A percentile compares a stretch with the other conserved stretches of the same genome.
Evolutionary conservation across 2,113 vertebrate species (phyloP).

Genomic region (Peucedramus taeniatus): DNA sequence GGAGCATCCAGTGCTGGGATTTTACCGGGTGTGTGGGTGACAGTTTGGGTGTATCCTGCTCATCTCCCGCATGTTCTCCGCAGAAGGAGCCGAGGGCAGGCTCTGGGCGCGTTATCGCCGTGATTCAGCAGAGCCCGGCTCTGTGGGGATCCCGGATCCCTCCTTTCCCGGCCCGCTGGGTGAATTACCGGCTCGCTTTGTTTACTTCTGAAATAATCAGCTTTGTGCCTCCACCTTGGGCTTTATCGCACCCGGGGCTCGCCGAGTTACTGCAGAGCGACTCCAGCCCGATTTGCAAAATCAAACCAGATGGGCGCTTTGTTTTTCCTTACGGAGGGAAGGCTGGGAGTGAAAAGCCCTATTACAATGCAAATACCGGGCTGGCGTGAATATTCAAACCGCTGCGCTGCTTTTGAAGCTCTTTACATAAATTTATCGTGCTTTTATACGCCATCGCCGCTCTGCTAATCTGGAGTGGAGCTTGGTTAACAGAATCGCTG

Average conservation of each 20-base stretch:
- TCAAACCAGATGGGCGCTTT: conserved; percentile 36
- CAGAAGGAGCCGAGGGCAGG: fast-evolving
- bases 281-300: background rate
- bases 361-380: conserved; percentile 55
- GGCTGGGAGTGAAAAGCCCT: conserved; percentile 18
- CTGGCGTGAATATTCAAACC: conserved; percentile 49
- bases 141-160: background rate
- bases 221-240: background rate
- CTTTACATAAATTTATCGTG: background rate
- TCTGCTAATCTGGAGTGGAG: background rate
- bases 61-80: fast-evolving
- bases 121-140: background rate
- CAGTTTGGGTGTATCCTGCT: background rate
- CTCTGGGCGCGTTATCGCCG: background rate
- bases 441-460: background rate
- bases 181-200: background rate
- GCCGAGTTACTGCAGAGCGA: background rate
- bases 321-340: conserved; percentile 12
- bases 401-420: background rate
- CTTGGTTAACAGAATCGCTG: background rate
- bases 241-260: background rate
- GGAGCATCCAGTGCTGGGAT: fast-evolving
- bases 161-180: background rate
- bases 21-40: background rate
- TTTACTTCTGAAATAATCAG: conserved; percentile 6